Percentiles rank a stretch among this genome's conserved stretches.
Evolutionary conservation across 2,113 vertebrate genomes (phyloP).

Genomic region (Calidris pygmaea): DNA sequence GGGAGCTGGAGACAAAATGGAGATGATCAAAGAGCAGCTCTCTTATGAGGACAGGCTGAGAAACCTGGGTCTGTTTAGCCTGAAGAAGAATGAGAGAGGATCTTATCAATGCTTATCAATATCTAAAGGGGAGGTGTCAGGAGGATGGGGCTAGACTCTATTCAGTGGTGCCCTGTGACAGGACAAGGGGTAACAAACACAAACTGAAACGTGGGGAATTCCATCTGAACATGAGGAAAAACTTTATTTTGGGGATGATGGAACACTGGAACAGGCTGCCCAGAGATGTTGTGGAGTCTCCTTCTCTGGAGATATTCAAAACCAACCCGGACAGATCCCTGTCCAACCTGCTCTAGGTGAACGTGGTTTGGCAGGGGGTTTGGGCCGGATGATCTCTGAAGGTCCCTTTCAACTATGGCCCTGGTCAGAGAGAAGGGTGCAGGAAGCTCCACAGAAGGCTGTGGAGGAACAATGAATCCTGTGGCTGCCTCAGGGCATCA

Average conservation of each 20-base stretch:
- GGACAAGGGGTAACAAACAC: neutral
- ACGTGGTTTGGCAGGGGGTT: neutral
- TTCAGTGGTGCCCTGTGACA: neutral
- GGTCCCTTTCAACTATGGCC: neutral
- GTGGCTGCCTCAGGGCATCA: too few relatives aligned
- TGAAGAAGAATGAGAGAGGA: neutral
- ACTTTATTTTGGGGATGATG: neutral
- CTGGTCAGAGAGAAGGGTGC: too few relatives aligned
- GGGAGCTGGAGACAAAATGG: neutral
- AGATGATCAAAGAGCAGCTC: neutral
- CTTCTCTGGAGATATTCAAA: neutral
- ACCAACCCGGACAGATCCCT: neutral
- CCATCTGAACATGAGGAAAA: neutral
- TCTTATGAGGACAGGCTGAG: neutral
- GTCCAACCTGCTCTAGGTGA: neutral
- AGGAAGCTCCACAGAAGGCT: rapidly evolving
- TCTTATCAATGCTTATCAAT: neutral
- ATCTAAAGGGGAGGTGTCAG: neutral
- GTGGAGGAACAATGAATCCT: too few relatives aligned
- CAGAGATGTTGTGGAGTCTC: neutral
- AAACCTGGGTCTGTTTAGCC: neutral
- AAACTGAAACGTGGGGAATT: neutral
- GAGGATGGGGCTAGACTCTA: neutral
- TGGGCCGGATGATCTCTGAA: neutral
- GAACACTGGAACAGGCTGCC: neutral